phyloP scores from a whole-genome alignment of 1,140 invertebrate species.

The Lysiphlebus fabarum region DNA sequence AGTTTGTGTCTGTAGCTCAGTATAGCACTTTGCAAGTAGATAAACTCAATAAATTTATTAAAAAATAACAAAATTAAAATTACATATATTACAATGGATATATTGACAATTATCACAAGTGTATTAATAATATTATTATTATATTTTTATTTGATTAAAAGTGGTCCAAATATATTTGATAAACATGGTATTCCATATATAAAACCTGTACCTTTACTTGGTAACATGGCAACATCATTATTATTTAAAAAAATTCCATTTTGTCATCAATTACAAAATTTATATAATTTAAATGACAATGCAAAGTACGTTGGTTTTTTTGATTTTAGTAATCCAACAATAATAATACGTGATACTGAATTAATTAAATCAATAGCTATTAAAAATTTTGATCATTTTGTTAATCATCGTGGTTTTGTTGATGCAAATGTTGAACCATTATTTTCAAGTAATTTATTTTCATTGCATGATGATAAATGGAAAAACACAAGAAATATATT shows the following conservation, averaged over 20 bases:
- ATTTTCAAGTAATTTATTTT: slow-evolving; percentile 12
- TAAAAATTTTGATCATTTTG: neutral
- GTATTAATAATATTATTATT: too few species aligned
- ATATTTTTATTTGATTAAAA: too few species aligned
- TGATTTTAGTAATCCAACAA: slow-evolving; percentile 53
- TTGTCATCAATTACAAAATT: neutral
- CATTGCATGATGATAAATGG: slow-evolving; percentile 32
- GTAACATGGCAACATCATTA: slow-evolving; percentile 3
- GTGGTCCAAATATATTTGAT: too few species aligned
- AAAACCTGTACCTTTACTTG: slow-evolving; percentile 4
- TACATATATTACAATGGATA: too few species aligned
- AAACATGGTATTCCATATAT: slow-evolving; percentile 9
- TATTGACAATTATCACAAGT: too few species aligned
- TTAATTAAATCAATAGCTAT: slow-evolving; percentile 1
- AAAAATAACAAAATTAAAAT: too few species aligned
- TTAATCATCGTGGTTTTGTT: neutral
- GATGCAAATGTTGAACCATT: slow-evolving; percentile 7
- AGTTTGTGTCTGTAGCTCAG: too few species aligned
- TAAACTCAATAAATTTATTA: too few species aligned
- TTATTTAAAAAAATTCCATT: neutral
- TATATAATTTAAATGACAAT: slow-evolving; percentile 10
- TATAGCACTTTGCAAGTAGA: too few species aligned
- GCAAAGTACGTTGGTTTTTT: slow-evolving; percentile 50
- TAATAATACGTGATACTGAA: slow-evolving; percentile 48
- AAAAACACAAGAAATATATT: slow-evolving; percentile 46